Evolutionary conservation across 2,797 vertebrate genomes (phyloP).

Genomic region (Lacerta bilineata): DNA sequence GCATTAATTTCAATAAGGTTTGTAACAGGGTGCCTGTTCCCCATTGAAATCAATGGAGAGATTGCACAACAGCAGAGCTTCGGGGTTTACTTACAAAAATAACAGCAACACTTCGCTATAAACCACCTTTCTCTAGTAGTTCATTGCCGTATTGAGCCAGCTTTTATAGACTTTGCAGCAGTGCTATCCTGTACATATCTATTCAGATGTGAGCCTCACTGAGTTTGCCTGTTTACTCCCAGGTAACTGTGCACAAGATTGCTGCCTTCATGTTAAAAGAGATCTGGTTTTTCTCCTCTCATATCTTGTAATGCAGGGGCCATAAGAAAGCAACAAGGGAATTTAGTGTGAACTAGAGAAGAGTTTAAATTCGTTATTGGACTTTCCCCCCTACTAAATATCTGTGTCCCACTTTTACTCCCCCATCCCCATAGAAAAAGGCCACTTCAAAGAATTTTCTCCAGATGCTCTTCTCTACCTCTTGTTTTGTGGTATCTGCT

Average conservation of each 20-base stretch:
- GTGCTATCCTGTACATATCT: neutral
- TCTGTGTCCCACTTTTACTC: too few species aligned
- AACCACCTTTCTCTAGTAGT: neutral
- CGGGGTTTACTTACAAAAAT: neutral
- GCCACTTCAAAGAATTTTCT: too few species aligned
- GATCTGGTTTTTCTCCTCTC: too few species aligned
- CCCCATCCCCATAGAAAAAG: too few species aligned
- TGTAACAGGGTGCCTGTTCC: neutral
- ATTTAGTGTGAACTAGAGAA: neutral
- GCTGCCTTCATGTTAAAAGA: neutral
- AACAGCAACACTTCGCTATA: neutral
- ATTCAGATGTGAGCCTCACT: neutral
- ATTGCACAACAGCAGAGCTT: neutral
- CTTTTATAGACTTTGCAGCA: neutral
- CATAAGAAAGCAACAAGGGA: neutral
- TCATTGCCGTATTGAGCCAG: neutral
- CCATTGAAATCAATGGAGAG: neutral
- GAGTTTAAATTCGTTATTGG: too few species aligned
- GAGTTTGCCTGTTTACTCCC: neutral
- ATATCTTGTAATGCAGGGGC: too few species aligned
- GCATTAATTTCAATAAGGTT: constrained; percentile 48
- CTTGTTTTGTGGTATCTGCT: too few species aligned
- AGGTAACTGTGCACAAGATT: neutral
- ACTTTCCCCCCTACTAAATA: too few species aligned
- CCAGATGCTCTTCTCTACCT: too few species aligned